Base-by-base conservation (phyloP, 2,888 invertebrate genomes). In the Plebejus melissa region DNA sequence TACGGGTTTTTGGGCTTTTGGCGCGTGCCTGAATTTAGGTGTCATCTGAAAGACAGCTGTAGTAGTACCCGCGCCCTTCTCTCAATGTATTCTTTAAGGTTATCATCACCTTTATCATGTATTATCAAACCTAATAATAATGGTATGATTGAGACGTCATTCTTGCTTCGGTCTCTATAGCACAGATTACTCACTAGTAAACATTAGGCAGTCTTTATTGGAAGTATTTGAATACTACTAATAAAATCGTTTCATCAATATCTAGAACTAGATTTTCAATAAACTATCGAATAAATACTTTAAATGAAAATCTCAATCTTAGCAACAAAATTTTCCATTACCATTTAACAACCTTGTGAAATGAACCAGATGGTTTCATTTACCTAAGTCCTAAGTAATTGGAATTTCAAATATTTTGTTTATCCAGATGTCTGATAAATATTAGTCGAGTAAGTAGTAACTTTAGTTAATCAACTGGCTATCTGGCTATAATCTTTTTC, bases 371-470 rank as follows among this genome's bases (percentile, higher is more conserved):
- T 32, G 65, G 65, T 65, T 65, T 65, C 11, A 65, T 65, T 58
- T 65, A 65, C 65, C 13, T 65, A 22, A 22, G 22, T 22, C 65
- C 13, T 65, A 22, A 22, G 22, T 22, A 65, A 65, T 65, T 65
- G 65, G 65, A 65, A 65, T 65, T 65, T 65, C 4, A 65, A 65
- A 65, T 58, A 58, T 58, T 58, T 32, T 65, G 32, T 32, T 65
- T 65, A 32, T 32, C 9, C 65, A 65, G 65, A 65, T 65, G 32
- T 65, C 65, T 32, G 65, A 65, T 32, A 32, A 65, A 65, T 32
- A 65, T 32, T 65, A 32, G 65, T 65, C 65, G 0, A 22, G 22
- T 22, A 22, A 22, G 22, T 65, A 65, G 13, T 65, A 13, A 32
- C 65, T 65, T 65, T 32, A 1, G 32, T 65, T 32, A 32, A 65